Base-by-base conservation (phyloP, 2,797 vertebrate genomes). In the Smutsia temminckii region DNA sequence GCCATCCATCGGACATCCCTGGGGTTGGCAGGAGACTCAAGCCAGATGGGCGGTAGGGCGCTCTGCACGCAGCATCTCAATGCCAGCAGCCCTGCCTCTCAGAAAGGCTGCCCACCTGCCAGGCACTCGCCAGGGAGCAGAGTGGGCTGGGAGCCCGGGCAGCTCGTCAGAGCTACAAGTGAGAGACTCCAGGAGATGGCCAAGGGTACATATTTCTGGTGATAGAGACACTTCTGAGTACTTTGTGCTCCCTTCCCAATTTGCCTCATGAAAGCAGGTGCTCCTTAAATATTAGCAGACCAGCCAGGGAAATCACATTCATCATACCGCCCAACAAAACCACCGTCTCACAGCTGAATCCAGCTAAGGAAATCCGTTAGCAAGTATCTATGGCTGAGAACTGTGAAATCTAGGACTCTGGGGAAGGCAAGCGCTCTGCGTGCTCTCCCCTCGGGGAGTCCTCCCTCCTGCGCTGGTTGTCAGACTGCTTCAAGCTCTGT, bases 1-100 rank as follows among this genome's bases (percentile, higher is more conserved):
- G 74, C 64, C 12, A 32, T 27, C 37, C 29, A 40, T 3, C 0
- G 0, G 69, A 49, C 0, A 0, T 10, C 23, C 66, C 23, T 1
- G 32, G 81, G 23, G 11, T 13, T 55, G 42, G 77, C 80, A 71
- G 85, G 74, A 93, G 59, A 53, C 37, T 37, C 25, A 6, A 51
- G 55, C 46, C 21, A 69, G 21, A 49, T 2, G 29, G 74, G 27
- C 0, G 1, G 63, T 17, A 8, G 53, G 77, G 66, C 63, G 55
- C 20, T 81, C 37, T 25, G 4, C 7, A 4, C 78, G 61, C 29
- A 63, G 37, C 27, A 55, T 69, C 64, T 68, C 42, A 51, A 46
- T 71, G 14, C 27, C 40, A 53, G 32, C 3, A 37, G 16, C 16
- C 69, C n/a, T 18, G 29, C 25, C 34, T n/a, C 49, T 29, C 6